Conservation (phyloP, 2,113 vertebrate species). For the Aphelocoma coerulescens region DNA sequence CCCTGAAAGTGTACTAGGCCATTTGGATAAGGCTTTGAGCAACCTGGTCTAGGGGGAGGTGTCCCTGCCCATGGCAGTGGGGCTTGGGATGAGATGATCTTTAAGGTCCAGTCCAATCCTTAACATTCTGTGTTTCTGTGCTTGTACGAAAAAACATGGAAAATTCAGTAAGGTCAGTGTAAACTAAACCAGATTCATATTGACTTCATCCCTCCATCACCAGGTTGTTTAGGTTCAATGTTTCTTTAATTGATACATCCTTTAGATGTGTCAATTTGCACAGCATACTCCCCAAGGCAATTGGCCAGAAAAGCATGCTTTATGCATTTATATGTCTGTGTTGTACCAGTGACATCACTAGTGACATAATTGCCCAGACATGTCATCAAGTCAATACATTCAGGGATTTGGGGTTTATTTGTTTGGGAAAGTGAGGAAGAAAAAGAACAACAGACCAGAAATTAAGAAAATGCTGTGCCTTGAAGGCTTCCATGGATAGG, state of each 20-base stretch:
- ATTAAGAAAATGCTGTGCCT: neutral
- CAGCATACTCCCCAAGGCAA: neutral
- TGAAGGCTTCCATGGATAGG: neutral
- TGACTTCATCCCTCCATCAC: neutral
- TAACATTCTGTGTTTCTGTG: neutral
- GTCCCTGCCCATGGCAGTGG: neutral
- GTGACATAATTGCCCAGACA: neutral
- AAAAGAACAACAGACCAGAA: neutral
- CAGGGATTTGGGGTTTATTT: neutral
- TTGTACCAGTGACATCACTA: neutral
- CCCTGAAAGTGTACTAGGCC: neutral
- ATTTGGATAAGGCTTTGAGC: neutral
- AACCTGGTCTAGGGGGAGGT: neutral
- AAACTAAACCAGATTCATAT: neutral
- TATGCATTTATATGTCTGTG: neutral
- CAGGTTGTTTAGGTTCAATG: neutral
- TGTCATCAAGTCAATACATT: neutral
- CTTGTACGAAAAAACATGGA: neutral
- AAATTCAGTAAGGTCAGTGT: neutral
- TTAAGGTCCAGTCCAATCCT: neutral
- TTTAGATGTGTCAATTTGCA: neutral
- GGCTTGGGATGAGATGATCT: neutral
- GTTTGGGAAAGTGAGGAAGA: neutral
- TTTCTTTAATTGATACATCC: neutral
- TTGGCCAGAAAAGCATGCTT: neutral